Conservation (phyloP, 2,797 vertebrate genomes). For the Helostoma temminkii region DNA sequence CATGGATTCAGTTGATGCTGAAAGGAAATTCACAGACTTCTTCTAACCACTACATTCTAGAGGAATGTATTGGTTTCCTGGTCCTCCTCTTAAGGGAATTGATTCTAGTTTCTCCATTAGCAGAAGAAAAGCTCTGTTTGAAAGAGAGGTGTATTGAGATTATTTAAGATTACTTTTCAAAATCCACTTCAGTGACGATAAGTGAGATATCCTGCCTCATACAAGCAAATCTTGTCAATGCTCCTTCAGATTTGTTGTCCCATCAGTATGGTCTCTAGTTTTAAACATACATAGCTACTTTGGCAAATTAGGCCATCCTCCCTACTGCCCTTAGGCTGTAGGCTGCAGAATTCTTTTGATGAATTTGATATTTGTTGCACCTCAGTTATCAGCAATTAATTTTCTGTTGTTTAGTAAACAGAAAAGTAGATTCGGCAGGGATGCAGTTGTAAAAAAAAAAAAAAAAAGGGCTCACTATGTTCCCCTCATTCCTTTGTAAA, state of each 20-base stretch:
- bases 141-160: background rate
- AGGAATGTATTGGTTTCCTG: conserved; percentile 12
- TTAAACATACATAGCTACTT: conserved; percentile 5
- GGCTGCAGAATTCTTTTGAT: conserved; percentile 1
- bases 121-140: background rate
- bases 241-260: background rate
- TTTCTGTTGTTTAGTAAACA: background rate
- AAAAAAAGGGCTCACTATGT: conserved; percentile 13
- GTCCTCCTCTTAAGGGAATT: background rate
- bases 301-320: background rate
- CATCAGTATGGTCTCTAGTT: background rate
- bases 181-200: background rate
- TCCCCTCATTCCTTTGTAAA: conserved; percentile 14
- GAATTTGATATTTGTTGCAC: conserved; percentile 8
- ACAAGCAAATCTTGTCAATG: background rate
- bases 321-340: background rate
- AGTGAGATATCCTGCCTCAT: background rate
- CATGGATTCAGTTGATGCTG: conserved; percentile 20
- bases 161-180: background rate
- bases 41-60: conserved; percentile 31
- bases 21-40: conserved; percentile 14
- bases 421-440: conserved; percentile 16
- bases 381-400: background rate
- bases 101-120: background rate
- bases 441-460: conserved; percentile 29